phyloP scores from a whole-genome alignment of 1,140 invertebrate genomes.

The Leptoteleia sp. region DNA sequence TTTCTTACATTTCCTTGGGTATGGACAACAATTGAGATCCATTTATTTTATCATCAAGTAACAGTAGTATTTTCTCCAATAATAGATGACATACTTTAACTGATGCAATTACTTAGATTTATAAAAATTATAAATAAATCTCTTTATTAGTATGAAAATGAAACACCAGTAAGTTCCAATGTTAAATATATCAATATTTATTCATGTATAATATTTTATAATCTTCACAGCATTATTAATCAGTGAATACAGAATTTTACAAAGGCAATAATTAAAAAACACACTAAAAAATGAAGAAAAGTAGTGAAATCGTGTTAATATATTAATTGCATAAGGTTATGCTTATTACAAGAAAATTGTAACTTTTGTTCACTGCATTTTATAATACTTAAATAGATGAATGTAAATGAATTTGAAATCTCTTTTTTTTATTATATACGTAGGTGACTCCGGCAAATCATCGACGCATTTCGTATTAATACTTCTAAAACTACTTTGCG shows the following conservation, averaged over 20 bases:
- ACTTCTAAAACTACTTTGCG: conserved; percentile 42
- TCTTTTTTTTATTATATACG: conserved; percentile 54
- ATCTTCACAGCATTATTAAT: conserved; percentile 75
- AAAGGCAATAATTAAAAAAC: conserved; percentile 59
- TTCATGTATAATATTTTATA: conserved; percentile 72
- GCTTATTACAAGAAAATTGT: conserved; percentile 67
- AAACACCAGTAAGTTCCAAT: too few species aligned
- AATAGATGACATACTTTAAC: too few species aligned
- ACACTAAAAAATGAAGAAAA: conserved; percentile 58
- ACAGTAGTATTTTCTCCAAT: too few species aligned
- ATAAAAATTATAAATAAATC: too few species aligned
- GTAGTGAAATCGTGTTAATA: too few species aligned
- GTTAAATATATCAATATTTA: conserved; percentile 69
- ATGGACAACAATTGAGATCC: too few species aligned
- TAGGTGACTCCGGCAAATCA: conserved; percentile 51
- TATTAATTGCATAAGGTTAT: conserved; percentile 74
- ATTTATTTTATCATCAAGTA: too few species aligned
- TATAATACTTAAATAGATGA: conserved; percentile 11
- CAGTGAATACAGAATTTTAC: conserved; percentile 76
- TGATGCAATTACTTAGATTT: too few species aligned
- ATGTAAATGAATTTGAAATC: conserved; percentile 59
- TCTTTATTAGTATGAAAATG: too few species aligned
- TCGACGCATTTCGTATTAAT: conserved; percentile 21
- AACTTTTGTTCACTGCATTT: conserved; percentile 66
- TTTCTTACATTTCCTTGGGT: too few species aligned